A percentile compares a stretch with the other conserved stretches of the same genome.
phyloP scores from a whole-genome alignment of 92 coral and sea anemone genomes.

The Palythoa heliodiscus region DNA sequence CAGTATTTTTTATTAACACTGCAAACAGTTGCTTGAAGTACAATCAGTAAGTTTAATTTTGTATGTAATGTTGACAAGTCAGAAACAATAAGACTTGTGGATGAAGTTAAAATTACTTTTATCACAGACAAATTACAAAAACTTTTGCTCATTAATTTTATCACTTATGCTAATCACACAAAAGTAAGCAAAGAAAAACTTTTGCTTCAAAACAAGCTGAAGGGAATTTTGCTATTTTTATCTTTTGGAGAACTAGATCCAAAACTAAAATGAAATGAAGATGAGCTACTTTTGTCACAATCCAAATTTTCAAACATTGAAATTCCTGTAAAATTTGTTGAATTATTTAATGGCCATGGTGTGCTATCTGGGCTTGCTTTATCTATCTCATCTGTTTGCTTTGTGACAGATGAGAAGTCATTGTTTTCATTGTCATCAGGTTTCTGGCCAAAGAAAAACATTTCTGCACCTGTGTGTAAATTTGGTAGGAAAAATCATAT shows the following conservation, averaged over 20 bases:
- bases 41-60: too few relatives aligned
- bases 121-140: too few relatives aligned
- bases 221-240: constrained; percentile 49
- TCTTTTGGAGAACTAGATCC: constrained; percentile 51
- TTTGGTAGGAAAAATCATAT: not conserved
- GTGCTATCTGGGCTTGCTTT: not conserved
- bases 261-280: constrained; percentile 72
- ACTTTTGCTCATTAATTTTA: not conserved
- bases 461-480: constrained; percentile 13
- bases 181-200: not conserved
- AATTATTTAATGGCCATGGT: not conserved
- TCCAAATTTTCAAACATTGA: constrained; percentile 66
- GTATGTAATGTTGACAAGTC: too few relatives aligned
- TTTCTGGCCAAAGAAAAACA: constrained; percentile 32
- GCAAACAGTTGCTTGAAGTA: too few relatives aligned
- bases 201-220: constrained; percentile 61
- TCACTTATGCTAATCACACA: not conserved
- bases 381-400: not conserved
- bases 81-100: too few relatives aligned
- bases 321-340: constrained; percentile 47
- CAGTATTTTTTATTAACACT: too few relatives aligned
- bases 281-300: constrained; percentile 45
- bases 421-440: not conserved
- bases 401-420: constrained; percentile 3
- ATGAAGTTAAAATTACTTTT: too few relatives aligned